phyloP scores from a whole-genome alignment of 2,797 vertebrate genomes.

The Pipistrellus pipistrellus region DNA sequence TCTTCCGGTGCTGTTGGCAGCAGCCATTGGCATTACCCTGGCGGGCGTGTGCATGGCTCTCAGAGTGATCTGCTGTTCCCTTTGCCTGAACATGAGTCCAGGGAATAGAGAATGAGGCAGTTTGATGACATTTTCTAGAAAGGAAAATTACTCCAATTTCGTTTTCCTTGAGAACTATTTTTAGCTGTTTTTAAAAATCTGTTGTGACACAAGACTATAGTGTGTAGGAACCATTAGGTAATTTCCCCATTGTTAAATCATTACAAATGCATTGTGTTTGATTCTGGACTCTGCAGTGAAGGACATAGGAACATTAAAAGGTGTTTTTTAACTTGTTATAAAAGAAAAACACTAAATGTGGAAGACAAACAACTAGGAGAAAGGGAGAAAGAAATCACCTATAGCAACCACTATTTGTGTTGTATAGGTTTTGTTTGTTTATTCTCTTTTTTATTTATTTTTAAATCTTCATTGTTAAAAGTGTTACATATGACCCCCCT shows the following conservation, averaged over 20 bases:
- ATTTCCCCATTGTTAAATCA: conserved; percentile 68
- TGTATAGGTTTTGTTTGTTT: conserved; percentile 1
- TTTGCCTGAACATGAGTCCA: background rate
- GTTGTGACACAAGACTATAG: conserved; percentile 67
- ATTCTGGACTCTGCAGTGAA: conserved; percentile 41
- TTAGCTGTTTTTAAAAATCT: conserved; percentile 70
- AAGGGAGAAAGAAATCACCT: background rate
- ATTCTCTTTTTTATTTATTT: conserved; percentile 17
- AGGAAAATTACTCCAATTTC: conserved; percentile 69
- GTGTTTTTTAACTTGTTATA: conserved; percentile 22
- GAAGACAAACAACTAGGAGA: conserved; percentile 34
- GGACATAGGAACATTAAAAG: conserved; percentile 12
- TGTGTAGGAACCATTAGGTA: conserved; percentile 67
- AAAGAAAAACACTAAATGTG: background rate
- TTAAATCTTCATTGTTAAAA: too few species aligned
- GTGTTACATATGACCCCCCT: too few species aligned
- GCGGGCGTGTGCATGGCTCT: background rate
- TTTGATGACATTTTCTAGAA: conserved; percentile 47
- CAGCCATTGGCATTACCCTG: background rate
- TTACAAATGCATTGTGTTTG: conserved; percentile 68
- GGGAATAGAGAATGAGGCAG: conserved; percentile 5
- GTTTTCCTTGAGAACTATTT: conserved; percentile 75
- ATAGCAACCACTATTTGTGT: background rate
- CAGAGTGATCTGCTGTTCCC: background rate
- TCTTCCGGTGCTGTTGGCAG: background rate